phyloP scores from a whole-genome alignment of 1,140 invertebrate species.

The Leptopilina clavipes region DNA sequence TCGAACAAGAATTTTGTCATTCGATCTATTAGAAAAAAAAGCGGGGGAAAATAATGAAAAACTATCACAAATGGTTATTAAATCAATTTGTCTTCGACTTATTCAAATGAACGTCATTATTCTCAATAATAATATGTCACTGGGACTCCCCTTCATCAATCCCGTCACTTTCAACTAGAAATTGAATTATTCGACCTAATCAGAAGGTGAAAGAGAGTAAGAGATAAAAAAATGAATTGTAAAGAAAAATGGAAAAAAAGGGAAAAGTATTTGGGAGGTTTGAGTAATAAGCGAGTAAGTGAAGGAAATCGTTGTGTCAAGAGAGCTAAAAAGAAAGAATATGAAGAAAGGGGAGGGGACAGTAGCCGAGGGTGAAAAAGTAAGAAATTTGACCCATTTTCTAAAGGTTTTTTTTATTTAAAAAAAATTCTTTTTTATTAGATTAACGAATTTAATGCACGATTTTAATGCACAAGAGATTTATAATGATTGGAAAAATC shows the following conservation, averaged over 20 bases:
- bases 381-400: conserved; percentile 49
- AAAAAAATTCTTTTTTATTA: conserved; percentile 64
- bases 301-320: background rate
- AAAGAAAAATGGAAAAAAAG: background rate
- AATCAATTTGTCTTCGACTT: background rate
- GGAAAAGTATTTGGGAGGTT: background rate
- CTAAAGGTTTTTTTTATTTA: conserved; percentile 41
- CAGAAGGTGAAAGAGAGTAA: background rate
- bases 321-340: background rate
- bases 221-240: background rate
- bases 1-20: no score
- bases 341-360: background rate
- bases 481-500: no score
- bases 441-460: conserved; percentile 60
- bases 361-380: background rate
- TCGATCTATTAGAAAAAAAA: no score
- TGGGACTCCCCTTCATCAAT: background rate
- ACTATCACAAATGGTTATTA: background rate
- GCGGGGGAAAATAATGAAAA: background rate
- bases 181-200: background rate
- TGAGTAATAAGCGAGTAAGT: background rate
- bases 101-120: conserved; percentile 13
- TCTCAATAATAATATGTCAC: conserved; percentile 7
- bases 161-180: conserved; percentile 5
- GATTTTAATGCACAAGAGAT: conserved; percentile 60